A percentile compares a stretch with the other conserved stretches of the same genome.
phyloP scores from a whole-genome alignment of 2,797 vertebrate genomes.

The Buphagus erythrorhynchus region DNA sequence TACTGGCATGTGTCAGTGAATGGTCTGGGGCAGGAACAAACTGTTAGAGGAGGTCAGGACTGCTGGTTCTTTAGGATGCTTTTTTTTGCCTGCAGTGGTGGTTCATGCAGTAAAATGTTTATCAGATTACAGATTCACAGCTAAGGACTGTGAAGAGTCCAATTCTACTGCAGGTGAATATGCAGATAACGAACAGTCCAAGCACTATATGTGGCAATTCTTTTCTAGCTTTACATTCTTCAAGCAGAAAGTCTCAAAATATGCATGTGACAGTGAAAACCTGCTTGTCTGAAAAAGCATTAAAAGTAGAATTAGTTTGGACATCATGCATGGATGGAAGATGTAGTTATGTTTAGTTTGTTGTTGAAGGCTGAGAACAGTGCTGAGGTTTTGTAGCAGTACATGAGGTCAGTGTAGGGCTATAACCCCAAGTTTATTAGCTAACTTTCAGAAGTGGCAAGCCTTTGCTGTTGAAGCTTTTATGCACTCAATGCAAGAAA shows the following conservation, averaged over 20 bases:
- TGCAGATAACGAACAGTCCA: not conserved
- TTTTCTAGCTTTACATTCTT: not conserved
- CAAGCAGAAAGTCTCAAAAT: not conserved
- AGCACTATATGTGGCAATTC: not conserved
- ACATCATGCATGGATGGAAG: not conserved
- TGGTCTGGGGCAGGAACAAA: not conserved
- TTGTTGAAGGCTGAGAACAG: not conserved
- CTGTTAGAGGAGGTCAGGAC: not conserved
- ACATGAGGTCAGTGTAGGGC: fast-evolving
- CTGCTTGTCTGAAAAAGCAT: not conserved
- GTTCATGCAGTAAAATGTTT: not conserved
- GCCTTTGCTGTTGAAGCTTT: not conserved
- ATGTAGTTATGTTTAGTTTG: not conserved
- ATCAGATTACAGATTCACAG: not conserved
- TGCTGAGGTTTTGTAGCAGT: not conserved
- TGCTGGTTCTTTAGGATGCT: not conserved
- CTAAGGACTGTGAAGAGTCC: not conserved
- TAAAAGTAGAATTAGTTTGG: not conserved
- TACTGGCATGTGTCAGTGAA: not conserved
- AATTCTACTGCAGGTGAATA: not conserved
- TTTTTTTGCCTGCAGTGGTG: not conserved
- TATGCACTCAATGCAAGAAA: not conserved
- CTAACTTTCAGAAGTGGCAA: not conserved
- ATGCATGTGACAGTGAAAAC: not conserved
- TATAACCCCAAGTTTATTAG: not conserved